These are phyloP conservation scores for Poecilia gillii DNA, from an alignment of 2,797 vertebrate genomes.

Conservation along the genomic window DNA sequence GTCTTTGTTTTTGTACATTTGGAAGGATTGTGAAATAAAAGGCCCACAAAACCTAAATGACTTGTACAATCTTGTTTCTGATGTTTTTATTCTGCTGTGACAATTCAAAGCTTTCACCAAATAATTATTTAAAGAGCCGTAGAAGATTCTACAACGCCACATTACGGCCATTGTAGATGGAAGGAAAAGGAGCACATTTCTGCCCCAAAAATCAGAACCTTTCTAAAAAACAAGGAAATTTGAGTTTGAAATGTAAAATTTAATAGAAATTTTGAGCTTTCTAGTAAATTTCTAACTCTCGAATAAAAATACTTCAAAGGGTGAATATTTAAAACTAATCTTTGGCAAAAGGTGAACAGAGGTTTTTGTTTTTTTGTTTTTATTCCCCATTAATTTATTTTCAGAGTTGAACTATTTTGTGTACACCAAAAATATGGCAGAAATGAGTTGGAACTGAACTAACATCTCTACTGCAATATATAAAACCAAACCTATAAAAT, in stretches of 20 bases:
- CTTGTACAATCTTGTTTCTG: conserved; percentile 29
- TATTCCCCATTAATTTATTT: not conserved
- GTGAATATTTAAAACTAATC: not conserved
- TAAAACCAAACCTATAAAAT: not conserved
- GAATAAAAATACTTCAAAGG: not conserved
- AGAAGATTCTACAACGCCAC: too few species aligned
- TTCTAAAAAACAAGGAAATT: too few species aligned
- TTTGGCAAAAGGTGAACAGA: not conserved
- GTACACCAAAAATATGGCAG: not conserved
- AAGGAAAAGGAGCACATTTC: too few species aligned
- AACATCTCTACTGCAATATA: not conserved
- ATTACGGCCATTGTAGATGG: too few species aligned
- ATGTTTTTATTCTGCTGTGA: not conserved
- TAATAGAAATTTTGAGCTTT: too few species aligned
- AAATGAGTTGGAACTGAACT: not conserved
- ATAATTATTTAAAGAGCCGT: not conserved
- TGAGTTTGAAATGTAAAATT: too few species aligned
- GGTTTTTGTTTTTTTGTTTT: too few species aligned
- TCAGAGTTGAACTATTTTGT: not conserved
- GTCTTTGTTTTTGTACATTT: conserved; percentile 85
- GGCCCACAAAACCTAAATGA: conserved; percentile 76
- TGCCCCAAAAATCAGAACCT: too few species aligned
- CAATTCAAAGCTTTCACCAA: not conserved
- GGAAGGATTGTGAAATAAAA: conserved; percentile 85
- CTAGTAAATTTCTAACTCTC: not conserved